Conservation (phyloP, 2,888 invertebrate species). For the Patella ulyssiponensis region DNA sequence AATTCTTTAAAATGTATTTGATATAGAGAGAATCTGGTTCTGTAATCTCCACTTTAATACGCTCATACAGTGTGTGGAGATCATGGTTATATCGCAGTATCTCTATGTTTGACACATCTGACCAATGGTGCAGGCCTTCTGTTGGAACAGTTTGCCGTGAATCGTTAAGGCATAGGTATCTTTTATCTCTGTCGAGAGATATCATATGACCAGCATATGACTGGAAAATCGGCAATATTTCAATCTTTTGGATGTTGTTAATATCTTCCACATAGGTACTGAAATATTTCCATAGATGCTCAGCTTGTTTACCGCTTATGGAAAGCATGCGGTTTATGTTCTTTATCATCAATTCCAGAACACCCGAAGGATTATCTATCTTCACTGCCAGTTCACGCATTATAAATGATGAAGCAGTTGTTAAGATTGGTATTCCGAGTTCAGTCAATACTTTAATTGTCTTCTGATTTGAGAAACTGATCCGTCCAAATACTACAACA, state of each 20-base stretch:
- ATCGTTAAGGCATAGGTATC: neutral
- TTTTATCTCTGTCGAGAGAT: neutral
- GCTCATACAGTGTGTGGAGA: constrained; percentile 31
- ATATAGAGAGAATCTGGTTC: constrained; percentile 28
- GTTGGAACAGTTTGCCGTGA: constrained; percentile 4
- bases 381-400: no score
- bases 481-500: no score
- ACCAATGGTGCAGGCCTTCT: constrained; percentile 26
- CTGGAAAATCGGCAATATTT: neutral
- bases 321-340: no score
- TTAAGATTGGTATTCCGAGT: no score
- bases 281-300: neutral
- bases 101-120: neutral
- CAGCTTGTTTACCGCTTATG: no score
- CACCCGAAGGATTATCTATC: no score
- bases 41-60: constrained; percentile 32
- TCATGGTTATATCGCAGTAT: constrained; percentile 23
- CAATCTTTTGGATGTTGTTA: neutral
- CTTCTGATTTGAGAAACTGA: no score
- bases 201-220: neutral
- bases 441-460: no score
- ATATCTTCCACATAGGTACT: neutral
- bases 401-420: no score
- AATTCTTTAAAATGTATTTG: constrained; percentile 30
- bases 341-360: neutral